Evolutionary conservation across 2,888 invertebrate genomes (phyloP).

Genomic region (Tetragonisca angustula): DNA sequence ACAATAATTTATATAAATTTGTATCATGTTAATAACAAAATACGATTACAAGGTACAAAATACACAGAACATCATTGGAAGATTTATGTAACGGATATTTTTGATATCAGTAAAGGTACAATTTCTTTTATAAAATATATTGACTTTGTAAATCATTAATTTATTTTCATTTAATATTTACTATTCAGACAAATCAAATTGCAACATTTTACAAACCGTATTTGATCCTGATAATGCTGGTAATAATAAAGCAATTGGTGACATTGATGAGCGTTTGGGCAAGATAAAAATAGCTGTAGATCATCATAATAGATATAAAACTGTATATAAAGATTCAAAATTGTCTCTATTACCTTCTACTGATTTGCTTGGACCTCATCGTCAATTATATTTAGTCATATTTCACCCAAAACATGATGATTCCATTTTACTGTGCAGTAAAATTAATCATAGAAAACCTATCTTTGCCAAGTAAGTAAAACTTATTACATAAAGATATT

Average conservation of each 20-base stretch:
- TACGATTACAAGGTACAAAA: conserved; percentile 83
- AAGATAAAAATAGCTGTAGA: conserved; percentile 89
- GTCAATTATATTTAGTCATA: conserved; percentile 92
- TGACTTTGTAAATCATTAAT: not conserved
- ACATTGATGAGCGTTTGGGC: conserved; percentile 91
- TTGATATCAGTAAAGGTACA: conserved; percentile 88
- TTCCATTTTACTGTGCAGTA: conserved; percentile 93
- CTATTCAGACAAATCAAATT: conserved; percentile 86
- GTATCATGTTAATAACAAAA: conserved; percentile 88
- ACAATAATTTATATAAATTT: conserved; percentile 92
- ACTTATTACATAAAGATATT: conserved; percentile 2
- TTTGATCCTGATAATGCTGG: conserved; percentile 93
- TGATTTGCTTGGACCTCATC: conserved; percentile 90
- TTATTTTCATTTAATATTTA: not conserved
- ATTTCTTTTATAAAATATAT: not conserved
- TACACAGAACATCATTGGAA: conserved; percentile 94
- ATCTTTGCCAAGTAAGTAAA: conserved; percentile 88
- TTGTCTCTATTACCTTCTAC: conserved; percentile 88
- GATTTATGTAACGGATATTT: conserved; percentile 94
- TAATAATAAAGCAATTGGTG: conserved; percentile 90
- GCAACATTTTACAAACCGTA: conserved; percentile 93
- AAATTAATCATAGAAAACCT: conserved; percentile 89
- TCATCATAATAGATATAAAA: conserved; percentile 85
- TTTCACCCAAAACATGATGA: conserved; percentile 91
- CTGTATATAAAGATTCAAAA: conserved; percentile 89